phyloP scores from a whole-genome alignment of 2,888 invertebrate genomes.

The Lysandra bellargus region DNA sequence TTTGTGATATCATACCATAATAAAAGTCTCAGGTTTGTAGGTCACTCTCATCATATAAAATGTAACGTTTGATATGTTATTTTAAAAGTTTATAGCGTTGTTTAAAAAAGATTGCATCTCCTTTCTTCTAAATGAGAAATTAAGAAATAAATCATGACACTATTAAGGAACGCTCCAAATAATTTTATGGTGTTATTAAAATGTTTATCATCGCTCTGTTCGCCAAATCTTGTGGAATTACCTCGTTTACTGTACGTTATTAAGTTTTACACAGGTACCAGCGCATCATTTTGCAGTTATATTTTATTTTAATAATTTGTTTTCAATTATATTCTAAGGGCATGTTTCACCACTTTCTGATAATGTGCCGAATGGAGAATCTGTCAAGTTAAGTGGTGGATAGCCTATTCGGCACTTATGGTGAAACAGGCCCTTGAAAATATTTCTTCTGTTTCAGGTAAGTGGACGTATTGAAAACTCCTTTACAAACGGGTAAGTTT shows the following conservation, averaged over 20 bases:
- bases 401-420: too few relatives aligned
- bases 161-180: slow-evolving; percentile 30
- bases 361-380: too few relatives aligned
- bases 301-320: background rate
- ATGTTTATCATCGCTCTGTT: slow-evolving; percentile 9
- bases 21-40: background rate
- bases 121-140: slow-evolving; percentile 8
- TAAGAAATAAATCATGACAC: slow-evolving; percentile 7
- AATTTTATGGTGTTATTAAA: slow-evolving; percentile 30
- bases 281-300: background rate
- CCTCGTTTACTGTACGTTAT: background rate
- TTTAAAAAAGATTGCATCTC: background rate
- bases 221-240: background rate
- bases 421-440: background rate
- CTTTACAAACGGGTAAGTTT: background rate
- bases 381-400: too few relatives aligned
- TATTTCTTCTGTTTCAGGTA: slow-evolving; percentile 18
- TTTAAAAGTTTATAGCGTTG: background rate
- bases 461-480: background rate
- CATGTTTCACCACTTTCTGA: too few relatives aligned
- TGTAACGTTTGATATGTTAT: background rate
- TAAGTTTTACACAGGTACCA: background rate
- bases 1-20: background rate
- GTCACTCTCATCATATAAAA: background rate
- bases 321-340: background rate